Evolutionary conservation across 1,140 invertebrate species (phyloP), one percentile per base, ranked within the genome.

Genomic region (Parasteatoda tepidariorum): DNA sequence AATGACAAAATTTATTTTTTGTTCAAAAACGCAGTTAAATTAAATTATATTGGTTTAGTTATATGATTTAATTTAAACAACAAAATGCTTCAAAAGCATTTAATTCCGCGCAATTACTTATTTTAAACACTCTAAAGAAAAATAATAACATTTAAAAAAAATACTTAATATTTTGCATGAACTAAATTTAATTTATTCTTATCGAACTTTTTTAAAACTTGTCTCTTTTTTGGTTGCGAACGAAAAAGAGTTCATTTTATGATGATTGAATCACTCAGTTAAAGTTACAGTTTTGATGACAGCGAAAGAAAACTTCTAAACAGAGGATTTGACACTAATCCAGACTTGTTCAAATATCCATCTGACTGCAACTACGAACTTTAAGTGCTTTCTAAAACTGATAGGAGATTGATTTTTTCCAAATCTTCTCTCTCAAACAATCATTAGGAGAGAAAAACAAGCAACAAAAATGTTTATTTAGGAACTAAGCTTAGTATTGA

Each of bases 321-420:
- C 54, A 73, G 48, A 55, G 48, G 54, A 41, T 55, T 68, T 73
- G 57, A 73, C 30, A 73, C 41, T 54, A 57, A 73, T 73, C 70
- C 48, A 73, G 18, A 54, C 28, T 73, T 73, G 70, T 73, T 34
- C 26, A 54, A 55, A 7, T 55, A 48, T 73, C 48, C 48, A 55
- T 73, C 31, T 9, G 15, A 33, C 33, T 41, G 30, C 38, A 68
- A 41, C 66, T 26, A 68, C 33, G 66, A 66, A 68, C 66, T 41
- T 26, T 38, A 68, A 68, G 66, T 68, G 28, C 66, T 41, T 68
- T 68, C 38, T 22, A 41, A 68, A 68, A 68, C 28, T 38, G 66
- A 68, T 68, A 68, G 66, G 38, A 68, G 33, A 68, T 68, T 68
- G 66, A 33, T 48, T 68, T 68, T 38, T 24, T 68, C 38, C 38